Evolutionary conservation across 2,888 invertebrate species (phyloP).

Genomic region (Polydrusus cervinus): DNA sequence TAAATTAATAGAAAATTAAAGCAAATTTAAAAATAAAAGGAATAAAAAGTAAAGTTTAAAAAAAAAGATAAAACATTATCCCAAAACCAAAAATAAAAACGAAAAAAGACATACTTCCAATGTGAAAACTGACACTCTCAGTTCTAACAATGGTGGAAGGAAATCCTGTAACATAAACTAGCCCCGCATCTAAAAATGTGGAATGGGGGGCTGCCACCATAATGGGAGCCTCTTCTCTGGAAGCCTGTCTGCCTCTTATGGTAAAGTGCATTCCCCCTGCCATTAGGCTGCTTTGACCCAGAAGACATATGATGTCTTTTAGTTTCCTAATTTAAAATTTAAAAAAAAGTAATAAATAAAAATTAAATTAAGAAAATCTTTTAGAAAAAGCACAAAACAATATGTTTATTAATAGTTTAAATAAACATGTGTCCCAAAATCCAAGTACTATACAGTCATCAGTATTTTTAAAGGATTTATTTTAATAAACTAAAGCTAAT

Average conservation of each 20-base stretch:
- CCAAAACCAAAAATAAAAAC: slow-evolving; percentile 29
- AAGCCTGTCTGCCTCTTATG: slow-evolving; percentile 84
- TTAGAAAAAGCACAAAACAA: not conserved
- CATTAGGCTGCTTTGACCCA: slow-evolving; percentile 83
- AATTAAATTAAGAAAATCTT: too few relatives aligned
- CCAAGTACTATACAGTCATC: too few relatives aligned
- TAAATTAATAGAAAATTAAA: too few relatives aligned
- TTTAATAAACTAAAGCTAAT: slow-evolving; percentile 11
- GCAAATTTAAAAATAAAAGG: not conserved
- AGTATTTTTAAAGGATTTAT: not conserved
- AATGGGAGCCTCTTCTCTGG: slow-evolving; percentile 87
- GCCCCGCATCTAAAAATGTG: slow-evolving; percentile 90
- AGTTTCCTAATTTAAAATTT: slow-evolving; percentile 71
- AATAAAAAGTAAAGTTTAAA: not conserved
- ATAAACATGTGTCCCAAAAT: not conserved
- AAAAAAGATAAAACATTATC: not conserved
- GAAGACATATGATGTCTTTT: slow-evolving; percentile 80
- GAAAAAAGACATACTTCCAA: slow-evolving; percentile 83
- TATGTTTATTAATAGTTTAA: not conserved
- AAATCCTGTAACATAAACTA: slow-evolving; percentile 87
- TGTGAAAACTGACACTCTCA: slow-evolving; percentile 86
- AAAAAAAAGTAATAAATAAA: slow-evolving; percentile 11
- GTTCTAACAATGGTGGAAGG: slow-evolving; percentile 89
- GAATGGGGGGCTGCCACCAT: slow-evolving; percentile 92
- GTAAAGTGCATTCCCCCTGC: slow-evolving; percentile 86